Conservation (phyloP, 2,797 vertebrate species). For the Galagoides demidoff region DNA sequence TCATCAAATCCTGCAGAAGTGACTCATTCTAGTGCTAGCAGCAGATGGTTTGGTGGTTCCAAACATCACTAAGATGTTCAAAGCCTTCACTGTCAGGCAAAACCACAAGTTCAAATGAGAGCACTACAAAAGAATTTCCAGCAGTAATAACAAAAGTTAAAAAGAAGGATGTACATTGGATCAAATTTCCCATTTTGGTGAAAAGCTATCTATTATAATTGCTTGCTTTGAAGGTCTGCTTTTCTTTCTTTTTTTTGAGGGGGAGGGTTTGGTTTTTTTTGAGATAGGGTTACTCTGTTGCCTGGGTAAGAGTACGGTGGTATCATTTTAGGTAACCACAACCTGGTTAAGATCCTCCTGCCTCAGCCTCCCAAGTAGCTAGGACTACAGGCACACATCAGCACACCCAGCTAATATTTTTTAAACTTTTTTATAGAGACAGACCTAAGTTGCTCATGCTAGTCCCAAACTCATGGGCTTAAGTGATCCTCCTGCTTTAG, state of each 20-base stretch:
- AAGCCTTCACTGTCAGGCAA: background rate
- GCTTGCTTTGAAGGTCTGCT: background rate
- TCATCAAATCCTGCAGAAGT: background rate
- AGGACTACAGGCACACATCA: background rate
- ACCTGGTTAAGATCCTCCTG: background rate
- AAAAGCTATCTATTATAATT: background rate
- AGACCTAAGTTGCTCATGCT: background rate
- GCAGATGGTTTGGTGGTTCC: background rate
- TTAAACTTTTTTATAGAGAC: background rate
- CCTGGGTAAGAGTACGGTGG: background rate
- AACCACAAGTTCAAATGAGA: background rate
- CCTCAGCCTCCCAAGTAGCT: background rate
- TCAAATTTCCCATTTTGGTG: slow-evolving; percentile 10
- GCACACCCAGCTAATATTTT: background rate
- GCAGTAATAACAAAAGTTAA: background rate
- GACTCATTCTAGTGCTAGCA: background rate
- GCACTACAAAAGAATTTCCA: background rate
- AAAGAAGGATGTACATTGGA: background rate
- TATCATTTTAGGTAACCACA: background rate
- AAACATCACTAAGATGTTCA: background rate
- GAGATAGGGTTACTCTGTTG: background rate
- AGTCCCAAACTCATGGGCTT: background rate
- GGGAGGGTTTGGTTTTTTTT: background rate
- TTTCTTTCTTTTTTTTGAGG: background rate
- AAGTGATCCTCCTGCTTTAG: background rate